Evolutionary conservation across 1,140 invertebrate species (phyloP).

Genomic region (Grapholita molesta): DNA sequence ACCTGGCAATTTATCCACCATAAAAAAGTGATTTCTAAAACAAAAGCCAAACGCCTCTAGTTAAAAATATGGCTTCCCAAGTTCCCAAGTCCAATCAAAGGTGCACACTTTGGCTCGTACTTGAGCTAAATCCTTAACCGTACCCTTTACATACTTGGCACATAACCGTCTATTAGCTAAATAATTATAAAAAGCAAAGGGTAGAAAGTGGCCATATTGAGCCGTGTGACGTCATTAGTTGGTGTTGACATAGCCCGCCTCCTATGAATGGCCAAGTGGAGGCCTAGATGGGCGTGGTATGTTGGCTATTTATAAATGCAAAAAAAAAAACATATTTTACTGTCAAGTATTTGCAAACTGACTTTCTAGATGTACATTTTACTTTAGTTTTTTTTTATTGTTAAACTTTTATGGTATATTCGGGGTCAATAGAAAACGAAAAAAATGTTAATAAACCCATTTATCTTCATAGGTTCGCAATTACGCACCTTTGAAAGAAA

Average conservation of each 20-base stretch:
- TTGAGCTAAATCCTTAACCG: not conserved
- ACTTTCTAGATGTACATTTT: too few relatives aligned
- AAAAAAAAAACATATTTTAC: not conserved
- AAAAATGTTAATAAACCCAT: too few relatives aligned
- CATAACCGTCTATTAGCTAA: slow-evolving; percentile 34
- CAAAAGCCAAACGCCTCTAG: not conserved
- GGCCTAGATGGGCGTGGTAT: slow-evolving; percentile 35
- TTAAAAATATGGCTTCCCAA: not conserved
- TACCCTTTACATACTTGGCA: not conserved
- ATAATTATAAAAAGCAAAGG: slow-evolving; percentile 50
- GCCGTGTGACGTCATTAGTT: slow-evolving; percentile 52
- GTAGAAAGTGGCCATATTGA: slow-evolving; percentile 52
- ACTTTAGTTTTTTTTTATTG: not conserved
- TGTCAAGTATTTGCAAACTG: too few relatives aligned
- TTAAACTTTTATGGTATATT: too few relatives aligned
- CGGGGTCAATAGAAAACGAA: too few relatives aligned
- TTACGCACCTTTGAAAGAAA: too few relatives aligned
- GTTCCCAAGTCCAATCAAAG: not conserved
- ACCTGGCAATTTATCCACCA: not conserved
- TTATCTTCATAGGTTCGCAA: too few relatives aligned
- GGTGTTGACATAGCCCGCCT: slow-evolving; percentile 49
- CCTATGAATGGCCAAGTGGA: slow-evolving; percentile 36
- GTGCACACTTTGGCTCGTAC: not conserved
- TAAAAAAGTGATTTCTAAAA: not conserved
- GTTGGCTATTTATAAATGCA: slow-evolving; percentile 25